Conservation (phyloP, 2,888 invertebrate genomes). For the Adelphocoris suturalis region DNA sequence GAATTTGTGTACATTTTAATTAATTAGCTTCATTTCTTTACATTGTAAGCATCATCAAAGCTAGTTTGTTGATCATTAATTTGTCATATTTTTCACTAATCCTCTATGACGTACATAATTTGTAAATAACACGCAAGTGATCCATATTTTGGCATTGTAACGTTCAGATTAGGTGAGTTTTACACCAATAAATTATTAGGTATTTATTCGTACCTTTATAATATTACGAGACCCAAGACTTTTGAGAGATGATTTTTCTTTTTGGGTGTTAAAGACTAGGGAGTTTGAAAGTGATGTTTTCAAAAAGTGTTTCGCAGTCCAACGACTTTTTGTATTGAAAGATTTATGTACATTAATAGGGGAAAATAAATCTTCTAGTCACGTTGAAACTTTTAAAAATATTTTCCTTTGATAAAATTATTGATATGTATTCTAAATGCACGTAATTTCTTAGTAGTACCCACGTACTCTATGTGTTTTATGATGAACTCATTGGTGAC, state of each 20-base stretch:
- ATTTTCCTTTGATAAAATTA: not conserved
- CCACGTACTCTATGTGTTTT: not conserved
- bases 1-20: not conserved
- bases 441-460: not conserved
- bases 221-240: conserved; percentile 2
- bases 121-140: too few relatives aligned
- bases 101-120: too few relatives aligned
- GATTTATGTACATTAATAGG: conserved; percentile 40
- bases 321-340: conserved; percentile 36
- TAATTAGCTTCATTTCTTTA: too few relatives aligned
- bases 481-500: not conserved
- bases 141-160: too few relatives aligned
- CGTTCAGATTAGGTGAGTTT: too few relatives aligned
- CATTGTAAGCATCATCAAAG: too few relatives aligned
- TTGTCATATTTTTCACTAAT: too few relatives aligned
- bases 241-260: not conserved
- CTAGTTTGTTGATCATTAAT: too few relatives aligned
- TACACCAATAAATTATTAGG: too few relatives aligned
- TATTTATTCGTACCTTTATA: not conserved
- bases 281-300: conserved; percentile 50
- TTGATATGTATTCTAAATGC: not conserved
- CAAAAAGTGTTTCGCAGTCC: conserved; percentile 46
- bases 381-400: conserved; percentile 17
- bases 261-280: not conserved
- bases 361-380: conserved; percentile 60